Conservation (phyloP, 2,113 vertebrate genomes). For the Phocoena phocoena region DNA sequence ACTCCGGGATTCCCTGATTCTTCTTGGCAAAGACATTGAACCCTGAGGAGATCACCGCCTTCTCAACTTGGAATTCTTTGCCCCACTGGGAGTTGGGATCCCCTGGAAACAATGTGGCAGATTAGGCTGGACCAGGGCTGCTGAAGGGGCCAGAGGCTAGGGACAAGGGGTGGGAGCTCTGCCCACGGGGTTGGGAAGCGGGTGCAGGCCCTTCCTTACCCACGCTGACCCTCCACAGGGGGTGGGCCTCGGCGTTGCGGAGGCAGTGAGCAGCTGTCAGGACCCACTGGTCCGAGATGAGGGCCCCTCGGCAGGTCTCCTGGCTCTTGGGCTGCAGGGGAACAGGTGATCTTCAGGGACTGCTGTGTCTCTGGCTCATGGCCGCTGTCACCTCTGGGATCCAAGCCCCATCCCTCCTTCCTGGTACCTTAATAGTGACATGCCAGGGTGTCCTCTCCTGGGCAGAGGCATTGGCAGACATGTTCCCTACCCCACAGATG, state of each 20-base stretch:
- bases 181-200: not conserved
- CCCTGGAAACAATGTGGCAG: not conserved
- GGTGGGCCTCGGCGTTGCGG: not conserved
- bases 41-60: constrained; percentile 72
- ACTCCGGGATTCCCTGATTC: constrained; percentile 84
- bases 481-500: constrained; percentile 89
- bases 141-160: not conserved
- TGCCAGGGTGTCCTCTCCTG: constrained; percentile 87
- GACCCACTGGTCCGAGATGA: constrained; percentile 88
- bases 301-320: constrained; percentile 84
- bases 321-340: constrained; percentile 52
- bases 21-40: constrained; percentile 81
- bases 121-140: not conserved
- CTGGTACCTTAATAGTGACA: constrained; percentile 77
- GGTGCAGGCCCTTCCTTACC: constrained; percentile 60
- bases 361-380: not conserved
- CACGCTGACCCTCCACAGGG: constrained; percentile 72
- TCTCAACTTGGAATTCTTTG: constrained; percentile 62
- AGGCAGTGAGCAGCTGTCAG: constrained; percentile 92
- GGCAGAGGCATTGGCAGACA: constrained; percentile 70
- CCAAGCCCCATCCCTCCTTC: not conserved
- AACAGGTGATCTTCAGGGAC: not conserved
- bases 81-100: constrained; percentile 50
- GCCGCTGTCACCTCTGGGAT: not conserved
- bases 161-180: not conserved